Evolutionary conservation across 2,113 vertebrate species (phyloP).

Genomic region (Microtus pennsylvanicus): DNA sequence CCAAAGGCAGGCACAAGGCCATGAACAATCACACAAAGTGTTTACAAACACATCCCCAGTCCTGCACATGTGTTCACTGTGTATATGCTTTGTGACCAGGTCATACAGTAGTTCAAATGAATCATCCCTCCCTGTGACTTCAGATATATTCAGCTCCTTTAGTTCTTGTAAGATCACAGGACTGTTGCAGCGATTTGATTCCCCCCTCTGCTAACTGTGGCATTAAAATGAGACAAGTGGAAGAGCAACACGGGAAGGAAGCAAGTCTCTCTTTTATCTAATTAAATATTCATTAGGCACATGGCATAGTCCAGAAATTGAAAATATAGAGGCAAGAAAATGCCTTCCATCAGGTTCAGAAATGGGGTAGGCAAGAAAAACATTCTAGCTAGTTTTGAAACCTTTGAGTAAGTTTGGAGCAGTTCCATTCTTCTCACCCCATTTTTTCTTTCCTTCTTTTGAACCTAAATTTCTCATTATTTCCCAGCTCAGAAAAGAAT

Average conservation of each 20-base stretch:
- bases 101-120: neutral
- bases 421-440: no score
- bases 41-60: rapidly evolving
- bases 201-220: neutral
- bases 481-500: neutral
- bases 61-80: neutral
- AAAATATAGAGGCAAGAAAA: neutral
- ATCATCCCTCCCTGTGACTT: neutral
- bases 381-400: neutral
- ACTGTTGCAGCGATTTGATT: no score
- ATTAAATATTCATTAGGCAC: neutral
- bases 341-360: neutral
- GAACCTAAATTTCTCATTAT: neutral
- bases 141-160: neutral
- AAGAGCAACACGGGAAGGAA: neutral
- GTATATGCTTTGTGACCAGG: neutral
- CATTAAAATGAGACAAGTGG: neutral
- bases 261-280: neutral
- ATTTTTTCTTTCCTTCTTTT: neutral
- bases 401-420: neutral
- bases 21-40: neutral
- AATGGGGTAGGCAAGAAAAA: neutral
- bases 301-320: neutral
- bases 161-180: neutral
- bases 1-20: rapidly evolving